These are phyloP conservation scores for Ferdinandea cuprea DNA, from an alignment of 2,888 invertebrate species.

Conservation along the genomic window DNA sequence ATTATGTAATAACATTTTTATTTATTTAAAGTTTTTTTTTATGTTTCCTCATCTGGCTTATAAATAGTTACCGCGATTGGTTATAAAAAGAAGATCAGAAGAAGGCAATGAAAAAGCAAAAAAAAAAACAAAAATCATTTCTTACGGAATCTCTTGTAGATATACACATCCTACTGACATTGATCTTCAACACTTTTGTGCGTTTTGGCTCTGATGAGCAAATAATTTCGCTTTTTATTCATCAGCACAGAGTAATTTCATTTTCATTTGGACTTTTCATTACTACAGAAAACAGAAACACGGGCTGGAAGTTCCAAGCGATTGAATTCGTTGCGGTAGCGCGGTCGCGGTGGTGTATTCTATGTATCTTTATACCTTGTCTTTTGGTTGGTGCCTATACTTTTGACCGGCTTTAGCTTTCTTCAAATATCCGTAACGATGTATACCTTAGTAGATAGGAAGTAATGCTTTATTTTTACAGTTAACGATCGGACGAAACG, in stretches of 20 bases:
- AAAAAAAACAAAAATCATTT: constrained; percentile 30
- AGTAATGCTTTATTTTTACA: constrained; percentile 46
- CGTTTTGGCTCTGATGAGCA: constrained; percentile 67
- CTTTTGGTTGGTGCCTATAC: constrained; percentile 9
- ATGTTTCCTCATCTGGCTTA: constrained; percentile 27
- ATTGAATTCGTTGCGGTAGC: constrained; percentile 66
- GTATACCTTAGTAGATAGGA: constrained; percentile 22
- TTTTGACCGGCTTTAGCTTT: constrained; percentile 63
- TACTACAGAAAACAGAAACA: constrained; percentile 24
- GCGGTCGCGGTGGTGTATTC: constrained; percentile 45
- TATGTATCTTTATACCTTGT: neutral
- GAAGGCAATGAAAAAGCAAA: constrained; percentile 7
- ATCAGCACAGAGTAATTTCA: constrained; percentile 53
- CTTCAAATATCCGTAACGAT: constrained; percentile 70
- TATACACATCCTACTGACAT: constrained; percentile 67
- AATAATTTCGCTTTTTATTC: constrained; percentile 69
- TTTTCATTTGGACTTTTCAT: constrained; percentile 59
- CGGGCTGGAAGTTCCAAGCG: constrained; percentile 59
- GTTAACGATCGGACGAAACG: constrained; percentile 24
- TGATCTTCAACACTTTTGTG: constrained; percentile 60
- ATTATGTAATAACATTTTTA: constrained; percentile 59
- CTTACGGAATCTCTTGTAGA: constrained; percentile 47
- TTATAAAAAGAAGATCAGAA: constrained; percentile 26
- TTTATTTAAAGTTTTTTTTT: constrained; percentile 35
- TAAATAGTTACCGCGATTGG: constrained; percentile 17